Evolutionary conservation across 2,888 invertebrate species (phyloP).

Genomic region (Dryobota labecula): DNA sequence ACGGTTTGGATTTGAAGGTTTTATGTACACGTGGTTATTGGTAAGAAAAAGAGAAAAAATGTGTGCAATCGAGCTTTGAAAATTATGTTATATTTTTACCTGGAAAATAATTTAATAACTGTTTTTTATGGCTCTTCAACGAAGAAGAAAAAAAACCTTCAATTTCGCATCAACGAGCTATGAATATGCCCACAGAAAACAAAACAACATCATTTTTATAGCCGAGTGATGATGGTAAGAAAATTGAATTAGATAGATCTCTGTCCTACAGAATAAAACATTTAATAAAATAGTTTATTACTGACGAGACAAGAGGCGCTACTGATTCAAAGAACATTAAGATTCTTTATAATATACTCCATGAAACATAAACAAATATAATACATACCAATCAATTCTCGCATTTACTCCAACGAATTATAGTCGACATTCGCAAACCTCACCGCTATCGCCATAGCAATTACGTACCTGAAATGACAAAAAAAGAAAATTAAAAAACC

Average conservation of each 20-base stretch:
- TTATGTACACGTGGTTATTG: background rate
- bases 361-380: constrained; percentile 43
- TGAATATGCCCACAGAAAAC: background rate
- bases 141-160: background rate
- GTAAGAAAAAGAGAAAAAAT: background rate
- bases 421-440: constrained; percentile 47
- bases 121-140: background rate
- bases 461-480: constrained; percentile 65
- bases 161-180: background rate
- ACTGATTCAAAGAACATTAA: constrained; percentile 30
- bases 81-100: background rate
- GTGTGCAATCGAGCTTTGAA: too few species aligned
- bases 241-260: constrained; percentile 14
- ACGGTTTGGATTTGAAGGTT: constrained; percentile 34
- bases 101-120: background rate
- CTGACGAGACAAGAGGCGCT: constrained; percentile 19
- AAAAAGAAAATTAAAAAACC: constrained; percentile 61
- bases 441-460: constrained; percentile 34
- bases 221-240: constrained; percentile 9
- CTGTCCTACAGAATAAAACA: constrained; percentile 7
- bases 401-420: constrained; percentile 20
- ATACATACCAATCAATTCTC: constrained; percentile 45
- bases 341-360: constrained; percentile 24
- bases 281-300: constrained; percentile 35
- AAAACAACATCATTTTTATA: constrained; percentile 7